Evolutionary conservation across 2,797 vertebrate genomes (phyloP).

Genomic region (Craterocephalus amniculus): DNA sequence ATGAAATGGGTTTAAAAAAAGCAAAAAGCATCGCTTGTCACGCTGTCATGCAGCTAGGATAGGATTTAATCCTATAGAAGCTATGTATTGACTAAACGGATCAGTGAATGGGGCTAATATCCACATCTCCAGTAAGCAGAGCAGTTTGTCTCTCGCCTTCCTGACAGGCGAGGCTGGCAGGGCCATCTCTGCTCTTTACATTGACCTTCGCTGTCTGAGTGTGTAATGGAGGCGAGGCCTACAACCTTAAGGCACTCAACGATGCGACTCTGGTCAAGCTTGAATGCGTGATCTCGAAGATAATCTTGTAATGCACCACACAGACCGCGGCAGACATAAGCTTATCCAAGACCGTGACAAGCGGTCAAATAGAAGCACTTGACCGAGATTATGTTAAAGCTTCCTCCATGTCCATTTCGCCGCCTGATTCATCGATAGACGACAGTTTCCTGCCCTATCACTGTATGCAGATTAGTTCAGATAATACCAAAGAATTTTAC

Average conservation of each 20-base stretch:
- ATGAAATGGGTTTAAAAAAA: background rate
- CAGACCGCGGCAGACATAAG: constrained; percentile 27
- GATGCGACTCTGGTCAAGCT: constrained; percentile 35
- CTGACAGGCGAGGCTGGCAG: constrained; percentile 12
- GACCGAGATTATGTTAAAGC: constrained; percentile 61
- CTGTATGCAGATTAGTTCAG: constrained; percentile 28
- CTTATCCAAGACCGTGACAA: constrained; percentile 43
- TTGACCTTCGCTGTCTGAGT: constrained; percentile 74
- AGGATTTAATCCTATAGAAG: constrained; percentile 1
- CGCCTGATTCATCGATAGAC: constrained; percentile 28
- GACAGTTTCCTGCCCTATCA: constrained; percentile 2
- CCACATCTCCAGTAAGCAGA: background rate
- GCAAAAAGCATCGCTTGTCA: background rate
- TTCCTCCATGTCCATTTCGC: constrained; percentile 28
- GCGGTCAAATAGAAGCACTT: constrained; percentile 69
- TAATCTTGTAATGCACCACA: constrained; percentile 48
- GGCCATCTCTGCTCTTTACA: constrained; percentile 67
- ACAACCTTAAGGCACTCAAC: constrained; percentile 41
- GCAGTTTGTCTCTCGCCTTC: background rate
- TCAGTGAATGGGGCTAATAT: background rate
- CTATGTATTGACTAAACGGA: background rate
- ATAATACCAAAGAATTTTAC: constrained; percentile 31
- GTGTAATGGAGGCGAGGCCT: constrained; percentile 54
- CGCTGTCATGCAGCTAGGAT: background rate
- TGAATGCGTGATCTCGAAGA: constrained; percentile 22